Base-by-base conservation (phyloP, 2,888 invertebrate species). In the Onthophagus sagittarius region DNA sequence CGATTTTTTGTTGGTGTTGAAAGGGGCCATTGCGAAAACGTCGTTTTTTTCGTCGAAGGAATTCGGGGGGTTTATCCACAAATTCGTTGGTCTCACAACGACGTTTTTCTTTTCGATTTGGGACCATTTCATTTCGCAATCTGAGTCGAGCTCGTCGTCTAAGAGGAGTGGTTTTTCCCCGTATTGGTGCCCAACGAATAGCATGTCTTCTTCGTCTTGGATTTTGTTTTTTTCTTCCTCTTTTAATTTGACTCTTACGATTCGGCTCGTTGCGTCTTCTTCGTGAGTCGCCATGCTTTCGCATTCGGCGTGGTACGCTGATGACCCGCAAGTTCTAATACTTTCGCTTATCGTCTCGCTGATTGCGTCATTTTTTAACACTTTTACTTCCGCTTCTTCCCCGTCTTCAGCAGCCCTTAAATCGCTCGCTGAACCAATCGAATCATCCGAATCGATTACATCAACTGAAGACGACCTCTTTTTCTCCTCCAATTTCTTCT, bases 101-200 rank as follows among this genome's bases (percentile, higher is more conserved):
- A 23, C 23, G 69, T 77, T 79, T 23, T 80, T 79, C 69, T 76
- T 76, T 5, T 67, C 32, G 69, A 80, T 80, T 31, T 78, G 79
- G 1, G 79, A 79, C 80, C 83, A 82, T 77, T 82, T 84, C n/a
- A 78, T 83, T 15, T 85, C 87, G 39, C 86, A 87, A 23, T 91
- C 90, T 0, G 89, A 89, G 78, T 92, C 92, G n/a, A 93, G 83
- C 79, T 94, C 94, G 82, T 94, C 93, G 80, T 94, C 94, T 72
- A 93, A 87, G 3, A 94, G 83, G 62, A 94, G 83, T 0, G 94
- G 94, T 77, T 90, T 89, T 76, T 92, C 93, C 0, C 93, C 94
- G 79, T 92, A 93, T 78, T 91, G 91, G 82, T 93, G 93, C 0
- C 93, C 90, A 5, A 93, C 90, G 75, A 93, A 90, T 32, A 90